Conservation (phyloP, 2,888 invertebrate species). For the Dexiosoma caninum region DNA sequence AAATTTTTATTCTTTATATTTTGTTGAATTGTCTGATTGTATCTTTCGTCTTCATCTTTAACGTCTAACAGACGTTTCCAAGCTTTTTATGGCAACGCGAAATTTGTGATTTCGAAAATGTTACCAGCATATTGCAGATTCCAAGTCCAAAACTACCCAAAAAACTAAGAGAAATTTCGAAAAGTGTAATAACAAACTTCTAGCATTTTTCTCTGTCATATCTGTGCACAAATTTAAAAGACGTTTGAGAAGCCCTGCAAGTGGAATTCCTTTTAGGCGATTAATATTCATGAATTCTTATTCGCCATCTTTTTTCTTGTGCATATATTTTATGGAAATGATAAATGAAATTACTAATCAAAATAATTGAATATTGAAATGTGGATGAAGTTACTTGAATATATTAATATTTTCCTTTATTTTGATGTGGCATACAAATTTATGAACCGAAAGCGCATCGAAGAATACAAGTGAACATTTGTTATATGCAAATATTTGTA, state of each 20-base stretch:
- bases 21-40: too few species aligned
- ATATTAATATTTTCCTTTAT: not conserved
- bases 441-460: not conserved
- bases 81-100: too few species aligned
- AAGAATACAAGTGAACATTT: not conserved
- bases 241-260: not conserved
- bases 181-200: too few species aligned
- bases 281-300: conserved; percentile 30
- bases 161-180: too few species aligned
- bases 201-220: too few species aligned
- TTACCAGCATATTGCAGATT: too few species aligned
- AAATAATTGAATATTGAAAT: conserved; percentile 41
- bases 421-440: not conserved
- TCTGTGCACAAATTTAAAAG: too few species aligned
- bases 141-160: too few species aligned
- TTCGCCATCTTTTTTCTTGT: conserved; percentile 6
- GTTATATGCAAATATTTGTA: not conserved
- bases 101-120: too few species aligned
- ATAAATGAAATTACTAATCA: conserved; percentile 41
- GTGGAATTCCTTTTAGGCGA: conserved; percentile 22
- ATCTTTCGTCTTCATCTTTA: too few species aligned
- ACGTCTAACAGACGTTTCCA: too few species aligned
- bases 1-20: too few species aligned
- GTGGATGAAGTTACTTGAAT: not conserved
- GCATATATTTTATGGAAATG: conserved; percentile 14